Conservation (phyloP, 2,888 invertebrate genomes). For the Tetheella fluctuosa region DNA sequence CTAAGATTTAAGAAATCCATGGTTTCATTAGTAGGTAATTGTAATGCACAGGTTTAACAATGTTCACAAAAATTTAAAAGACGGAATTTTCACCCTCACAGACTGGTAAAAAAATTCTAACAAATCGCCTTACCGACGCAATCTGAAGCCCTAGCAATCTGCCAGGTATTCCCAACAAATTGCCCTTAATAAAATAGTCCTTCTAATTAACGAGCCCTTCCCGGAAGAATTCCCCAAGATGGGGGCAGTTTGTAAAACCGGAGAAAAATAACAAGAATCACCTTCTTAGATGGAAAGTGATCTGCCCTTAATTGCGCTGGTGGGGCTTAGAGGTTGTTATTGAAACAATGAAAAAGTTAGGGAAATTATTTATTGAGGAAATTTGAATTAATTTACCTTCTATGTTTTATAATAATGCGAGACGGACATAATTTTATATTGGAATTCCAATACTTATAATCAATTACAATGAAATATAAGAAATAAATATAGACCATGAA, state of each 20-base stretch:
- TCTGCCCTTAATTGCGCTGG: conserved; percentile 64
- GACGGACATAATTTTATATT: neutral
- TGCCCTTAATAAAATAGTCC: conserved; percentile 79
- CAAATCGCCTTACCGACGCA: conserved; percentile 55
- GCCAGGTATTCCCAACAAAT: conserved; percentile 79
- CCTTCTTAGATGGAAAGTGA: conserved; percentile 74
- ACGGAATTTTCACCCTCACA: conserved; percentile 34
- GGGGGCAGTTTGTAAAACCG: conserved; percentile 27
- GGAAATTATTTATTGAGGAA: conserved; percentile 7
- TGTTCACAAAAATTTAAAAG: conserved; percentile 19
- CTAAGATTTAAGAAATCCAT: neutral
- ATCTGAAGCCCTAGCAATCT: conserved; percentile 56
- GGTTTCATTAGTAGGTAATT: neutral
- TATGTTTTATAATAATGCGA: neutral
- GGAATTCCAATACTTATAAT: too few relatives aligned
- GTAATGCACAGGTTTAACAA: neutral
- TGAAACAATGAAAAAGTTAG: conserved; percentile 8
- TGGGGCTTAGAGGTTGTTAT: conserved; percentile 28
- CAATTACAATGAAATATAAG: too few relatives aligned
- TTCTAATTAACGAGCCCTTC: conserved; percentile 71
- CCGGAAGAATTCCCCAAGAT: conserved; percentile 32
- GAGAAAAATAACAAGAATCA: conserved; percentile 77
- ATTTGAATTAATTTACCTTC: neutral
- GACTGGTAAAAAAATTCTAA: conserved; percentile 44
- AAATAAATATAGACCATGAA: neutral